Base-by-base conservation (phyloP, 2,113 vertebrate genomes). In the Pachypanchax playfairii region DNA sequence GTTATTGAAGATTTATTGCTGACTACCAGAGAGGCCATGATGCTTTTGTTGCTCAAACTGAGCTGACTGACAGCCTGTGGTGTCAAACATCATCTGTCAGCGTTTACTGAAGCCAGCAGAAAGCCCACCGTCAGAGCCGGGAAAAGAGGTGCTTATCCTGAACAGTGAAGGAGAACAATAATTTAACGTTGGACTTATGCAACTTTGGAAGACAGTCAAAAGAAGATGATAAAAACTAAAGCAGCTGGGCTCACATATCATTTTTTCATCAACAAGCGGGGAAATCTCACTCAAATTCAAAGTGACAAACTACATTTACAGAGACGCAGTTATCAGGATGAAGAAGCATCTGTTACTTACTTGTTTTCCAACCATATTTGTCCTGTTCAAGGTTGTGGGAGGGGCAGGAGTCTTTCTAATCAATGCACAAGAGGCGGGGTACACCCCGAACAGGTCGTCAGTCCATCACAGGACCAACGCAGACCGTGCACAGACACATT, bases 41-140 rank as follows among this genome's bases (percentile, higher is more conserved):
- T 63, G 71, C 57, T 17, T 82, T 69, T 78, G 76, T 72, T 63
- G 73, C 65, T 73, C 67, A 75, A 42, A 57, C 72, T 20, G 69
- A 61, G 67, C 67, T 55, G 70, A 62, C 33, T 65, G 75, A 71
- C 80, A 65, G 61, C 44, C 49, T 47, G 55, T 2, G 33, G 44
- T 57, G 71, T 75, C 73, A 77, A 39, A 26, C 56, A 14, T 76
- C 69, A 69, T 64, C 54, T 66, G 65, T 79, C 78, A 50, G 4
- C 15, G 2, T 56, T 57, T 24, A 41, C 20, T 25, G 10, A 24
- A 64, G 54, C 58, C 54, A 29, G 56, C 46, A 65, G 18, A 65
- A 53, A 46, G 58, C 55, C 62, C 49, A 58, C 14, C 39, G 31
- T 39, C 54, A 38, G 38, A 65, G 61, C 61, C 63, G 70, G 62